phyloP scores from a whole-genome alignment of 2,113 vertebrate genomes.

The Syrmaticus mikado region DNA sequence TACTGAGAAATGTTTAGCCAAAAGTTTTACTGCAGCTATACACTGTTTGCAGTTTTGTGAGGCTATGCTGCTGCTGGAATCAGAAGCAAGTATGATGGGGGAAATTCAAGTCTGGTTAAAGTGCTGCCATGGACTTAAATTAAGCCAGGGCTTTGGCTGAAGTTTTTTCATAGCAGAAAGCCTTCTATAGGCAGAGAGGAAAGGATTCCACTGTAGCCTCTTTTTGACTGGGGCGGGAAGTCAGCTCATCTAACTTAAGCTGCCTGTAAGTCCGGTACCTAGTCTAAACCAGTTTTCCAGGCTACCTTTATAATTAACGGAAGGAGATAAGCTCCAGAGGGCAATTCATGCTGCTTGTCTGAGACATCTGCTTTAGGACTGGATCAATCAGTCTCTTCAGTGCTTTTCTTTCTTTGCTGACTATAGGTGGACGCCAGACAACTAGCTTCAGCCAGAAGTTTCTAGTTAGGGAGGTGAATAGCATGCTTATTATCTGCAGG shows the following conservation, averaged over 20 bases:
- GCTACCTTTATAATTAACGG: conserved; percentile 42
- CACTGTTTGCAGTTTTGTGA: not conserved
- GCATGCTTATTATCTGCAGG: not conserved
- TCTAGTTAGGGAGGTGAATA: conserved; percentile 15
- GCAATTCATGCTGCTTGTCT: conserved; percentile 50
- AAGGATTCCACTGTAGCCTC: conserved; percentile 26
- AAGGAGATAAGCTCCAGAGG: conserved; percentile 53
- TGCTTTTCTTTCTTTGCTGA: conserved; percentile 16
- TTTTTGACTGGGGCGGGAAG: conserved; percentile 45
- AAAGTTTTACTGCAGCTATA: not conserved
- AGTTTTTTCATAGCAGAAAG: conserved; percentile 17
- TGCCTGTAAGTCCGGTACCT: conserved; percentile 42
- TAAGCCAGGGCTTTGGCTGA: conserved; percentile 49
- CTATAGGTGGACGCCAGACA: conserved; percentile 18
- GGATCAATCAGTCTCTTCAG: conserved; percentile 28
- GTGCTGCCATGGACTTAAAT: conserved; percentile 26
- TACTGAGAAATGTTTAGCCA: conserved; percentile 12
- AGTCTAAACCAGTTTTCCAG: conserved; percentile 49
- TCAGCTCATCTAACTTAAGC: conserved; percentile 48
- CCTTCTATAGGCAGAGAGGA: not conserved
- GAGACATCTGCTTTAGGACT: conserved; percentile 32
- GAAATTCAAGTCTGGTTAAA: conserved; percentile 39
- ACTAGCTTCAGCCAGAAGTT: not conserved
- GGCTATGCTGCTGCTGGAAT: not conserved
- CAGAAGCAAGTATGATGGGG: not conserved